Base-by-base conservation (phyloP, 2,113 vertebrate genomes). In the Prolemur simus region DNA sequence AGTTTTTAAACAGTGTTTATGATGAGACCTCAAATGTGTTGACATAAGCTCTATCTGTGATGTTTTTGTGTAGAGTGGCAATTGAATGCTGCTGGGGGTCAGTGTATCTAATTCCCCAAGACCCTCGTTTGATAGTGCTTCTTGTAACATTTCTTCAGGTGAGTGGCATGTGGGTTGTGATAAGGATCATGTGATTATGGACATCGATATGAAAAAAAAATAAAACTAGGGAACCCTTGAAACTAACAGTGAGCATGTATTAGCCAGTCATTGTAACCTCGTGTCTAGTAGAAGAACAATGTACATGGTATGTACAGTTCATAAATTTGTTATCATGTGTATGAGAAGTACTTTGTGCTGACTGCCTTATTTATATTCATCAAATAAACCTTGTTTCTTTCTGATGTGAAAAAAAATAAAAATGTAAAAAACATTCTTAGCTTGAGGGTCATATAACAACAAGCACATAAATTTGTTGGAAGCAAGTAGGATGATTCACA, bases 351-450 rank as follows among this genome's bases (percentile, higher is more conserved):
- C 99, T 99, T 99, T 99, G 98, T 99, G 98, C 98, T 99, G 98
- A 98, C 98, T 98, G 98, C 98, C 98, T 98, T 99, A 98, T 99
- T 99, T 99, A 98, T 99, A 99, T 99, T 98, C 99, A 99, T 99
- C 98, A 98, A 99, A 99, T 99, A 99, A 99, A 99, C 98, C 97
- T 98, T 97, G 95, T 98, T 99, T 99, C 99, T 99, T 99, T 99
- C 99, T 98, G 98, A 99, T 98, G 97, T 97, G 96, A 96, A 6
- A 42, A 42, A 42, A 42, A 42, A 42, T 42, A 42, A 42, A 42
- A 42, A 42, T 6, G 5, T 42, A 74, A 92, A 92, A 78, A 23
- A 1, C 32, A 68, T 37, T 17, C 56, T 95, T 83, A 49, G 42
- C 13, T 52, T 78, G 12, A 84, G 37, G 49, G 11, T 17, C 60